Conservation (phyloP, 2,797 vertebrate genomes). For the Xenops minutus region DNA sequence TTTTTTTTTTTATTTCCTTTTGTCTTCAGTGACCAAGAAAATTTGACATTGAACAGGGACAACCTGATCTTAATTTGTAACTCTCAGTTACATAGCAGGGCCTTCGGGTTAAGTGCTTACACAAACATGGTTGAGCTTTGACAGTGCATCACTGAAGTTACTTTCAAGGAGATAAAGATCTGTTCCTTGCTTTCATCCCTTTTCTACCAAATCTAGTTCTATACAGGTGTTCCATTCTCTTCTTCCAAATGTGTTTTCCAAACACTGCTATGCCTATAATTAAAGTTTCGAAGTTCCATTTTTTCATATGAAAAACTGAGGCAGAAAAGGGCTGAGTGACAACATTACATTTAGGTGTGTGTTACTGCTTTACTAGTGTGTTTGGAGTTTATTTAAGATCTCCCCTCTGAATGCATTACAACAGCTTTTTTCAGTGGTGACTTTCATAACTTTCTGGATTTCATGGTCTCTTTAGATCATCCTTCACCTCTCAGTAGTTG, state of each 20-base stretch:
- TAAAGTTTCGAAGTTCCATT: neutral
- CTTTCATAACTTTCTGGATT: neutral
- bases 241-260: neutral
- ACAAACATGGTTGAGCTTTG: neutral
- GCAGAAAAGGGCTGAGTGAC: neutral
- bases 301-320: neutral
- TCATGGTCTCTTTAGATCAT: neutral
- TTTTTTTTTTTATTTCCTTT: neutral
- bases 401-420: neutral
- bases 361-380: neutral
- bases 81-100: neutral
- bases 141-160: neutral
- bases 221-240: neutral
- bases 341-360: neutral
- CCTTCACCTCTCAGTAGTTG: neutral
- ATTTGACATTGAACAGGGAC: neutral
- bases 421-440: neutral
- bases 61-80: neutral
- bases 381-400: neutral
- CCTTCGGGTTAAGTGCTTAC: neutral
- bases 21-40: neutral
- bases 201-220: neutral
- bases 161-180: neutral
- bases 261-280: neutral
- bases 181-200: neutral